These are phyloP conservation scores for Psylliodes chrysocephalus DNA, from an alignment of 2,888 invertebrate species.

Conservation along the genomic window DNA sequence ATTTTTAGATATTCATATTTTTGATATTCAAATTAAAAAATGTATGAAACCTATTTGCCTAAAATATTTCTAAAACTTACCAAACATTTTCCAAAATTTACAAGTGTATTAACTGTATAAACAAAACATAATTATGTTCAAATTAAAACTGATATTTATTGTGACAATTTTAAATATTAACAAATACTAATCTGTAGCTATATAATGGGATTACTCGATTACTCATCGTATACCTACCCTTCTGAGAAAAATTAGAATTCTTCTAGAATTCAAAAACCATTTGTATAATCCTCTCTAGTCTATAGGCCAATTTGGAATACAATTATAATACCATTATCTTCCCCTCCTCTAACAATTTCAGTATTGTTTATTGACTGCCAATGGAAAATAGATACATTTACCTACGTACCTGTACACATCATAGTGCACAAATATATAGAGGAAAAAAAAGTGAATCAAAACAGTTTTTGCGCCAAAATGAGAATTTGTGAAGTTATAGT, in stretches of 20 bases:
- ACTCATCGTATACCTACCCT: too few species aligned
- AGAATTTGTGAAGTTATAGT: constrained; percentile 20
- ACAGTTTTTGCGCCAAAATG: neutral
- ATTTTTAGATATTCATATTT: too few species aligned
- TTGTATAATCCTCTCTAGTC: constrained; percentile 1
- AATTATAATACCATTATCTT: constrained; percentile 40
- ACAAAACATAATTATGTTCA: too few species aligned
- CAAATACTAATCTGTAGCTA: too few species aligned
- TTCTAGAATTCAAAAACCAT: neutral
- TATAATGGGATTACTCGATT: too few species aligned
- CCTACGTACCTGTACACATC: neutral
- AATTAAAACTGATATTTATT: too few species aligned
- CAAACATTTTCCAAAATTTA: too few species aligned
- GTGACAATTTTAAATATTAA: too few species aligned
- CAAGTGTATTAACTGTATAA: too few species aligned
- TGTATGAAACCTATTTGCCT: too few species aligned
- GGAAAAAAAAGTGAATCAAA: neutral
- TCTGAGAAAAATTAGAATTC: neutral
- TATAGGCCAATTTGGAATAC: constrained; percentile 22
- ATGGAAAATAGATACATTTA: constrained; percentile 19
- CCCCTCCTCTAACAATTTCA: neutral
- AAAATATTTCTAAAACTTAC: too few species aligned
- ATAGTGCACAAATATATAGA: neutral
- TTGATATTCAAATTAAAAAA: too few species aligned
- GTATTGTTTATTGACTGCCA: constrained; percentile 24